Percentiles rank a stretch among this genome's conserved stretches.
Evolutionary conservation across 1,140 invertebrate species (phyloP).

Genomic region (Rhyacophila brunnea): DNA sequence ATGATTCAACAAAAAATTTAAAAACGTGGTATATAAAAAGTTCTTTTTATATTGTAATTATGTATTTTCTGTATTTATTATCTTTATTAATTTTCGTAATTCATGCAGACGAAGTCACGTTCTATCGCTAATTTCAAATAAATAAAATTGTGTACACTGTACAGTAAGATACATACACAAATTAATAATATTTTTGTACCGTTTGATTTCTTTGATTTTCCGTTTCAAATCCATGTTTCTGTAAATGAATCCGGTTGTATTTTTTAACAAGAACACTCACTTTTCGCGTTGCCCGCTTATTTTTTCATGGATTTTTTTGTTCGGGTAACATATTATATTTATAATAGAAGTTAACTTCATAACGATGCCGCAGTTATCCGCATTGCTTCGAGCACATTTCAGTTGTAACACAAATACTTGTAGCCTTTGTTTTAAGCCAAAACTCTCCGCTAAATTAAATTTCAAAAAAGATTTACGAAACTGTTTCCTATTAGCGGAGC

Average conservation of each 20-base stretch:
- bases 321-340: not conserved
- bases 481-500: not conserved
- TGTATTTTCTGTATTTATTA: too few relatives aligned
- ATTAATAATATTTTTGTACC: too few relatives aligned
- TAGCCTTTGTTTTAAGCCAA: conserved; percentile 8
- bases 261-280: not conserved
- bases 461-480: conserved; percentile 3
- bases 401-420: conserved; percentile 22
- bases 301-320: conserved; percentile 13
- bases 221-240: too few relatives aligned
- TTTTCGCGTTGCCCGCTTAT: not conserved
- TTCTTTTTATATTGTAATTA: too few relatives aligned
- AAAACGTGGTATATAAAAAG: too few relatives aligned
- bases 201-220: too few relatives aligned
- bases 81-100: too few relatives aligned
- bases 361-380: conserved; percentile 27
- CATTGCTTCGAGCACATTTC: conserved; percentile 29
- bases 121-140: too few relatives aligned
- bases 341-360: conserved; percentile 23
- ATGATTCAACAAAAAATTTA: too few relatives aligned
- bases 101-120: too few relatives aligned
- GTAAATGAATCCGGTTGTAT: not conserved
- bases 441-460: conserved; percentile 9
- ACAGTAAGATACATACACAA: too few relatives aligned
- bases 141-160: too few relatives aligned